Base-by-base conservation (phyloP, 2,888 invertebrate species). In the Eristalinus aeneus region DNA sequence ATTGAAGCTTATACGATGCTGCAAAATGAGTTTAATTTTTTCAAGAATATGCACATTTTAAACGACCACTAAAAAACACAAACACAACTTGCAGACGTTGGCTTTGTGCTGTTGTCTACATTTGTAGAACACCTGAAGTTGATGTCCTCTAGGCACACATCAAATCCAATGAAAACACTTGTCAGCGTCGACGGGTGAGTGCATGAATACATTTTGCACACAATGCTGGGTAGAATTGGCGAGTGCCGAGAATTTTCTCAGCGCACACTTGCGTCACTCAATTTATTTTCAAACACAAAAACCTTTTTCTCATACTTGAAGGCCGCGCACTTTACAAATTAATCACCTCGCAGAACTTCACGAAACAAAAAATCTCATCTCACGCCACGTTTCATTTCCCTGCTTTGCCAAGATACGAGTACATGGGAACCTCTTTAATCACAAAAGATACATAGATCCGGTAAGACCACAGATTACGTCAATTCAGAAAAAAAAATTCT, bases 251-350 rank as follows among this genome's bases (percentile, higher is more conserved):
- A 46, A 46, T 46, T n/a, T 46, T 46, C 46, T 8, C n/a, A 16
- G 16, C 46, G 16, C 16, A 16, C 16, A 46, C n/a, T 46, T 34
- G 60, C 75, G 67, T 68, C 75, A 67, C 16, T 53, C 61, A 6
- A n/a, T 16, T 34, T 65, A 9, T 64, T 64, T 34, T 20, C 36
- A 36, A 64, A 65, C 27, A 27, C 5, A 39, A 39, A 16, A 46
- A 46, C 58, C 65, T 4, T 65, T 46, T 58, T 46, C 34, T 6
- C 56, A 74, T 58, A 58, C 27, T 58, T 39, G 65, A 58, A 65
- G 58, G 58, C 39, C 31, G 58, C 9, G n/a, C 34, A 56, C 54
- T 31, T 31, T 56, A n/a, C 16, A 36, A 58, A 56, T 34, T n/a
- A 20, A 20, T 58, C 9, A 74, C 20, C 16, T 4, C 9, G n/a